Conservation (phyloP, 1,140 invertebrate species). For the Camponotus pennsylvanicus region DNA sequence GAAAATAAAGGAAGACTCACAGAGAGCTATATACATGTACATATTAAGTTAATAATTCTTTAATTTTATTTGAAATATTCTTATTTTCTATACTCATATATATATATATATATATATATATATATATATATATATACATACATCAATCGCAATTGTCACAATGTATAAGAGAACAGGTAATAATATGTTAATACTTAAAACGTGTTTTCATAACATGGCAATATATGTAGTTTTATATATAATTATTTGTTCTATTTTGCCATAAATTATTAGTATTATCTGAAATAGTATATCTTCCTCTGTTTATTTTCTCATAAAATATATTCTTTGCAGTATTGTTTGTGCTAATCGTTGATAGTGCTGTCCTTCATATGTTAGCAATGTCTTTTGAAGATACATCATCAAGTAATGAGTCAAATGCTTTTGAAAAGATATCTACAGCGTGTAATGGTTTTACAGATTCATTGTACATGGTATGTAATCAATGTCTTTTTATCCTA, state of each 20-base stretch:
- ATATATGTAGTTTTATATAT: no score
- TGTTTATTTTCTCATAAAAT: not conserved
- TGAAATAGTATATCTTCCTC: not conserved
- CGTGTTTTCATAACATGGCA: not conserved
- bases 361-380: not conserved
- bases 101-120: not conserved
- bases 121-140: no score
- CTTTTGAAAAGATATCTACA: constrained; percentile 1
- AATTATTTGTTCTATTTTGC: not conserved
- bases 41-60: not conserved
- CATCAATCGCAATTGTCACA: not conserved
- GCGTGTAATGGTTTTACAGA: constrained; percentile 58
- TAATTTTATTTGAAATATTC: not conserved
- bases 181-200: not conserved
- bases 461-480: constrained; percentile 54
- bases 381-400: not conserved
- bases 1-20: not conserved
- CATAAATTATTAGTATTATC: not conserved
- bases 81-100: no score
- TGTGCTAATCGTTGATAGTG: not conserved
- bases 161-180: not conserved
- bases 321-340: constrained; percentile 42
- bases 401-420: not conserved
- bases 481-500: not conserved
- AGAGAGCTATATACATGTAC: not conserved